Base-by-base conservation (phyloP, 37 sponge, comb jelly and placozoan genomes). In the Theonella swinhoei region DNA sequence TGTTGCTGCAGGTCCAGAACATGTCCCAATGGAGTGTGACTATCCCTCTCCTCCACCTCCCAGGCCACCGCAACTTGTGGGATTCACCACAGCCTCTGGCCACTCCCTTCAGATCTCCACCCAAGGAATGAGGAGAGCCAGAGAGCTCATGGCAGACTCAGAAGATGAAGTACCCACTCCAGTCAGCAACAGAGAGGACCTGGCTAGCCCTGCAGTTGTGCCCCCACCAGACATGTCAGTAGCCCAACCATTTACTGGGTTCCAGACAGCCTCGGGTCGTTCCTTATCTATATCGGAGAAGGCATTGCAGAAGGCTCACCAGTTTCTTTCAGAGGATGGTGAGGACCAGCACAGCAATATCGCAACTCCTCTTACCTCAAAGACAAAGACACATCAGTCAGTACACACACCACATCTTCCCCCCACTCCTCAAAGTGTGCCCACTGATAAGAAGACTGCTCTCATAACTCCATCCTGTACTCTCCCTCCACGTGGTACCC, bases 71-170 rank as follows among this genome's bases (percentile, higher is more conserved):
- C n/a, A n/a, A n/a, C n/a, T n/a, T 25, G 76, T 76, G 59, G 86
- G 92, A 4, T 87, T 91, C 60, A 32, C 77, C 11, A 91, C 92
- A 34, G 92, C 88, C 17, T 31, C 78, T 47, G 92, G 88, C 20
- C 77, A 83, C 4, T 3, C 20, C 14, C 37, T 87, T 14, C 29
- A 36, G 30, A 76, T 87, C 23, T 78, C 88, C 11, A 2, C 42
- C 41, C 38, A 62, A 4, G 39, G 82, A 30, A 20, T 87, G 35
- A 47, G 36, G 39, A 62, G 30, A 23, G 88, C 76, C 7, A 39
- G n/a, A n/a, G n/a, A n/a, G n/a, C n/a, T n/a, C n/a, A n/a, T n/a
- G n/a, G n/a, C n/a, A n/a, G n/a, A n/a, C n/a, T n/a, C n/a, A n/a
- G n/a, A n/a, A n/a, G n/a, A n/a, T n/a, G n/a, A n/a, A n/a, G n/a